These are phyloP conservation scores for Oceanodroma leucorhoa DNA, from an alignment of 2,797 vertebrate genomes.

Conservation along the genomic window DNA sequence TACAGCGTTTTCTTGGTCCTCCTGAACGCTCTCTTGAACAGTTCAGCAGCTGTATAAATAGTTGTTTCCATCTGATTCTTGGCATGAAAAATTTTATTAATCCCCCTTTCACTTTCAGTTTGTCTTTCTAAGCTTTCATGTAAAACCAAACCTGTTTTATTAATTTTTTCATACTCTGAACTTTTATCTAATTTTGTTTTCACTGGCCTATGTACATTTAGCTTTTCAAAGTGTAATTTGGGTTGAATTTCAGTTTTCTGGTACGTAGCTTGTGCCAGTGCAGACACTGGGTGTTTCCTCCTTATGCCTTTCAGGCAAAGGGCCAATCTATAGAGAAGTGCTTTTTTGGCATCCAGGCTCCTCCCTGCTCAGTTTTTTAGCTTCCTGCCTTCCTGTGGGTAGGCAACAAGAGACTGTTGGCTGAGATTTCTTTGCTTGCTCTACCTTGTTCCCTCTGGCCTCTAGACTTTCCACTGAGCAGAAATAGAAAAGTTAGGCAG, in stretches of 20 bases:
- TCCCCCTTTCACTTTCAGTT: slow-evolving; percentile 2
- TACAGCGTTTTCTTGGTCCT: neutral
- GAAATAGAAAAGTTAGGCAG: neutral
- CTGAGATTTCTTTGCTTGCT: neutral
- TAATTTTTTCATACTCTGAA: slow-evolving; percentile 27
- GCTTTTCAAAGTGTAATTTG: slow-evolving; percentile 47
- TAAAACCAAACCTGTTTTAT: neutral
- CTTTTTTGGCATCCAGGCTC: slow-evolving; percentile 41
- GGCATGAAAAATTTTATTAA: neutral
- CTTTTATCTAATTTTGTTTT: slow-evolving; percentile 30
- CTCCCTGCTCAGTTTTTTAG: slow-evolving; percentile 29
- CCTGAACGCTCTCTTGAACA: neutral
- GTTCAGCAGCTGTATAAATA: neutral
- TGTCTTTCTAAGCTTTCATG: slow-evolving; percentile 23
- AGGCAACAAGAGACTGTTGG: neutral
- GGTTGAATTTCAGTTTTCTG: slow-evolving; percentile 56
- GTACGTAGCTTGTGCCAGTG: slow-evolving; percentile 47
- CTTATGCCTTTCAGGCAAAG: slow-evolving; percentile 63
- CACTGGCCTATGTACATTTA: slow-evolving; percentile 16
- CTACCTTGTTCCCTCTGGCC: neutral
- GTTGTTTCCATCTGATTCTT: slow-evolving; percentile 12
- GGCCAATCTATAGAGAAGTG: slow-evolving; percentile 45
- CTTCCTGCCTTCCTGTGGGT: slow-evolving; percentile 19
- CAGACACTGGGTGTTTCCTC: slow-evolving; percentile 64
- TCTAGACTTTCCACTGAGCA: neutral